Percentiles rank a stretch among this genome's conserved stretches.
These are phyloP conservation scores for Actinia tenebrosa DNA, from an alignment of 64 coral and sea anemone genomes.

Conservation along the genomic window DNA sequence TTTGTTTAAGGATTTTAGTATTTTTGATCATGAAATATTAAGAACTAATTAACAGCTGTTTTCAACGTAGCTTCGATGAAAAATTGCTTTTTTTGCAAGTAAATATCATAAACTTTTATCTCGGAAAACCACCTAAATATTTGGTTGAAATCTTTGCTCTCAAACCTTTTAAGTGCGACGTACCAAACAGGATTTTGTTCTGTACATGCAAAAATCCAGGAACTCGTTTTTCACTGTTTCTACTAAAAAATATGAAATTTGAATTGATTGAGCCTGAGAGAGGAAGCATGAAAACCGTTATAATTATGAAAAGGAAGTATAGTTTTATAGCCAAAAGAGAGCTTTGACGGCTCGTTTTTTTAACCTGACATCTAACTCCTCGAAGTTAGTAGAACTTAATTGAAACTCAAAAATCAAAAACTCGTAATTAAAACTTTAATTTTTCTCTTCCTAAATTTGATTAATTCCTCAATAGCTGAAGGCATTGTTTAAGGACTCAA, in stretches of 20 bases:
- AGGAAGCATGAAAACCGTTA: neutral
- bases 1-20: neutral
- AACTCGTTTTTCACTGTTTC: no score
- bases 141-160: neutral
- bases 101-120: neutral
- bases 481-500: constrained; percentile 4
- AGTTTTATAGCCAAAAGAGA: neutral
- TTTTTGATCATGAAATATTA: neutral
- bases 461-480: neutral
- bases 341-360: neutral
- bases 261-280: neutral
- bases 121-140: neutral
- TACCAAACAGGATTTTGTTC: no score
- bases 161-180: neutral
- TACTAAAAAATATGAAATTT: no score
- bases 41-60: neutral
- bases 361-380: neutral
- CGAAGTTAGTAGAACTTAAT: neutral
- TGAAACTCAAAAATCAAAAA: neutral
- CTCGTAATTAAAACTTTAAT: neutral
- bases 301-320: neutral
- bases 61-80: neutral
- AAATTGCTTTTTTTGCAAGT: neutral
- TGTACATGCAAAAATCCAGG: no score
- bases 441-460: constrained; percentile 1